phyloP scores from a whole-genome alignment of 2,888 invertebrate species.

The Drosophila multiciliata region DNA sequence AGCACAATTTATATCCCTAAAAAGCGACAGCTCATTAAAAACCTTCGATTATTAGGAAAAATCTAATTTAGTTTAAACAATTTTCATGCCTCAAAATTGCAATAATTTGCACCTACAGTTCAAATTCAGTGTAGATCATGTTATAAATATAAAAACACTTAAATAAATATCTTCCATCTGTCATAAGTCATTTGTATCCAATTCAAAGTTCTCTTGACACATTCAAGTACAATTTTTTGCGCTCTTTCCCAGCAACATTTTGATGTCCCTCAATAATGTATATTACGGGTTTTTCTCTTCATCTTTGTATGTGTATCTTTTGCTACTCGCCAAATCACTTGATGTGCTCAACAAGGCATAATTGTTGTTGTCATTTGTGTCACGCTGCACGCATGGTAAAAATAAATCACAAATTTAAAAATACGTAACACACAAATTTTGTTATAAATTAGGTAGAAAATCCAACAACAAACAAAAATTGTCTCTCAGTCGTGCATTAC shows the following conservation, averaged over 20 bases:
- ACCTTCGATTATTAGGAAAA: no score
- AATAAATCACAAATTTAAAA: slow-evolving; percentile 74
- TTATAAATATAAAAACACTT: not conserved
- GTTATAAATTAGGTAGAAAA: slow-evolving; percentile 60
- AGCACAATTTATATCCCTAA: no score
- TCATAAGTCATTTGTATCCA: no score
- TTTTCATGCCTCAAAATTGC: not conserved
- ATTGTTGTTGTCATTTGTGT: slow-evolving; percentile 44
- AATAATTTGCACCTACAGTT: not conserved
- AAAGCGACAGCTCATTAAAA: not conserved
- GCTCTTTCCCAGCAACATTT: not conserved
- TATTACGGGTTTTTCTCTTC: not conserved
- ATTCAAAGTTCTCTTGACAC: not conserved
- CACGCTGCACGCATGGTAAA: slow-evolving; percentile 67
- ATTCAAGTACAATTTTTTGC: not conserved
- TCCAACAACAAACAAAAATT: not conserved
- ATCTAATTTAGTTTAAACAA: not conserved
- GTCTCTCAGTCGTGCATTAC: slow-evolving; percentile 36
- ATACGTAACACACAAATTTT: slow-evolving; percentile 65
- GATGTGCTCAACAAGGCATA: slow-evolving; percentile 31
- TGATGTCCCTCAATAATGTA: slow-evolving; percentile 3
- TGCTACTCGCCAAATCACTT: slow-evolving; percentile 13
- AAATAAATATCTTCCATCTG: not conserved
- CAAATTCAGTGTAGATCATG: not conserved
- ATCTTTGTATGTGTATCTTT: not conserved